phyloP scores from a whole-genome alignment of 2,888 invertebrate genomes.

The Parelbella ahira region DNA sequence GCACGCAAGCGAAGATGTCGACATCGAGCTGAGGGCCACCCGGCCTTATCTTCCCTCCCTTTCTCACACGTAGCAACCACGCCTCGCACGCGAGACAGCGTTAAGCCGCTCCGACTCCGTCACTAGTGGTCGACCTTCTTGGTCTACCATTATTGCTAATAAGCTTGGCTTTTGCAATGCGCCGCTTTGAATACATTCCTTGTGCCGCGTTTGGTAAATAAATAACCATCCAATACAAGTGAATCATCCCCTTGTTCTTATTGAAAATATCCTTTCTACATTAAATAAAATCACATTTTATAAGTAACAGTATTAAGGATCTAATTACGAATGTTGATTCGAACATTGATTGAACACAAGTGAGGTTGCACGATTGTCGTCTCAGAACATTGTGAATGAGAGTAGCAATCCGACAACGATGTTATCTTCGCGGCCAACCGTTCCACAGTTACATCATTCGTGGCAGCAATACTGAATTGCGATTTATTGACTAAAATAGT shows the following conservation, averaged over 20 bases:
- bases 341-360: too few relatives aligned
- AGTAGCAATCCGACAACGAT: slow-evolving; percentile 5
- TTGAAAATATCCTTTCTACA: too few relatives aligned
- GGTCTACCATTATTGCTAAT: slow-evolving; percentile 70
- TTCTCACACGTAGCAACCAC: slow-evolving; percentile 39
- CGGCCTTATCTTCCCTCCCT: slow-evolving; percentile 43
- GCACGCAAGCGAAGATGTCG: slow-evolving; percentile 68
- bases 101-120: slow-evolving; percentile 43
- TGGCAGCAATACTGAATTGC: slow-evolving; percentile 8
- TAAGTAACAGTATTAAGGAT: too few relatives aligned
- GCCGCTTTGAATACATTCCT: slow-evolving; percentile 52
- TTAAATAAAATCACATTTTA: too few relatives aligned
- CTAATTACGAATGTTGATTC: too few relatives aligned
- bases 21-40: slow-evolving; percentile 58
- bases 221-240: slow-evolving; percentile 22
- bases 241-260: neutral
- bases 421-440: neutral
- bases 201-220: slow-evolving; percentile 46
- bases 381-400: slow-evolving; percentile 1
- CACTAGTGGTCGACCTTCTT: slow-evolving; percentile 69
- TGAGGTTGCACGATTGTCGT: too few relatives aligned
- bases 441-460: slow-evolving; percentile 9
- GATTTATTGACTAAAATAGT: slow-evolving; percentile 18
- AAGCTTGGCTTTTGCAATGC: slow-evolving; percentile 66
- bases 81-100: slow-evolving; percentile 40